Conservation (phyloP, 2,797 vertebrate genomes). For the Nyctibius grandis region DNA sequence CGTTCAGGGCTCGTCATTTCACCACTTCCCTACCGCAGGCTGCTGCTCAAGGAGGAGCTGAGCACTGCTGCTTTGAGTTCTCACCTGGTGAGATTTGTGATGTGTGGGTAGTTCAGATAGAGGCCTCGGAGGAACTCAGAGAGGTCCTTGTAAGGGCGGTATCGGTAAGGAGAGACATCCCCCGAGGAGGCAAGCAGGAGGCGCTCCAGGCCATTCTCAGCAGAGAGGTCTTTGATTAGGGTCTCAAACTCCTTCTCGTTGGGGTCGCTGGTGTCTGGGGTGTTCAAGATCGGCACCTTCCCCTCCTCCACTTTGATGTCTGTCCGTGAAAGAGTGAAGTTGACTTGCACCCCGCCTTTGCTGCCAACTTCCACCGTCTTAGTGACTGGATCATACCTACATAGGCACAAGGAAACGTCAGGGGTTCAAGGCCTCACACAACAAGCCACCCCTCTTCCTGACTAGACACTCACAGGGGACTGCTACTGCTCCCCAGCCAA, state of each 20-base stretch:
- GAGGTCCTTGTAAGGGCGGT: slow-evolving; percentile 85
- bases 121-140: slow-evolving; percentile 84
- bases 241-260: slow-evolving; percentile 82
- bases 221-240: slow-evolving; percentile 89
- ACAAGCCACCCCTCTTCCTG: not conserved
- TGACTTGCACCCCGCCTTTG: slow-evolving; percentile 78
- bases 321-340: slow-evolving; percentile 84
- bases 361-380: slow-evolving; percentile 81
- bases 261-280: slow-evolving; percentile 73
- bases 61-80: not conserved
- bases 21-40: too few species aligned
- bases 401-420: not conserved
- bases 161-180: slow-evolving; percentile 83
- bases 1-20: fast-evolving
- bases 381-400: slow-evolving; percentile 83
- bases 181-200: slow-evolving; percentile 79
- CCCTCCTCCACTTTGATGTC: slow-evolving; percentile 69
- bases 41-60: not conserved
- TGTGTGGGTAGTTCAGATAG: slow-evolving; percentile 89
- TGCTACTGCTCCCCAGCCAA: not conserved
- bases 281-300: slow-evolving; percentile 54
- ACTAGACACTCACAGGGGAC: not conserved
- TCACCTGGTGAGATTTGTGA: slow-evolving; percentile 84
- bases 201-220: slow-evolving; percentile 84
- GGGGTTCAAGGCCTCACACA: not conserved